Evolutionary conservation across 2,113 vertebrate genomes (phyloP).

Genomic region (Labeo catla): DNA sequence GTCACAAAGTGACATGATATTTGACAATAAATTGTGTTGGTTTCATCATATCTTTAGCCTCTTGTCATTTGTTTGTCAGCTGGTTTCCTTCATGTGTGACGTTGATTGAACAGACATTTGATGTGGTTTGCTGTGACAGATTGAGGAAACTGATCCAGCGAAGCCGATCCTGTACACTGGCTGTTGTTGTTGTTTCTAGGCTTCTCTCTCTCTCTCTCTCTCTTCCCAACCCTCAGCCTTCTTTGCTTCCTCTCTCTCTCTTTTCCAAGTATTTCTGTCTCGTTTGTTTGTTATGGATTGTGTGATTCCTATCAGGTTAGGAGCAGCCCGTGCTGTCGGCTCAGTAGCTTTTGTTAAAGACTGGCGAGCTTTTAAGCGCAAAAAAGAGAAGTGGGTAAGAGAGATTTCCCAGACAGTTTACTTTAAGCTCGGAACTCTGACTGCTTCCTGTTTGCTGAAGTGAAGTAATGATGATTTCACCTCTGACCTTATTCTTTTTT

Average conservation of each 20-base stretch:
- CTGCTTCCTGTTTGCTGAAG: constrained; percentile 45
- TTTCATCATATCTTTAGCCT: constrained; percentile 39
- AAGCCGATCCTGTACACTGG: constrained; percentile 26
- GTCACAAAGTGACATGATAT: background rate
- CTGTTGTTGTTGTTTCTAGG: constrained; percentile 28
- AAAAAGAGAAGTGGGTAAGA: constrained; percentile 59
- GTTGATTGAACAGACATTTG: background rate
- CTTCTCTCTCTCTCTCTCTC: constrained; percentile 6
- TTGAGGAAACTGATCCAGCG: background rate
- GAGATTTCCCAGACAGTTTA: constrained; percentile 51
- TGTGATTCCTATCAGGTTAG: constrained; percentile 62
- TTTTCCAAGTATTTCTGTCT: constrained; percentile 37
- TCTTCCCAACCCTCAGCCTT: background rate
- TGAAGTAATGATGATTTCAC: constrained; percentile 15
- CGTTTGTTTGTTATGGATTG: constrained; percentile 55
- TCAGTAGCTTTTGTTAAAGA: constrained; percentile 58
- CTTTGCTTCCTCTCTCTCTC: constrained; percentile 11
- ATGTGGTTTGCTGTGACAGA: background rate
- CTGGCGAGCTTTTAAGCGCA: constrained; percentile 51
- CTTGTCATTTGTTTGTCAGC: constrained; percentile 47
- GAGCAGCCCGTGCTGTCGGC: constrained; percentile 51
- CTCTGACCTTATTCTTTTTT: constrained; percentile 6
- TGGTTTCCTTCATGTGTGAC: background rate
- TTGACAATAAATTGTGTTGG: constrained; percentile 37
- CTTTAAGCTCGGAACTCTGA: constrained; percentile 51